Base-by-base conservation (phyloP, 37 sponge, comb jelly and placozoan genomes). In the Cladorhizidae sp. region DNA sequence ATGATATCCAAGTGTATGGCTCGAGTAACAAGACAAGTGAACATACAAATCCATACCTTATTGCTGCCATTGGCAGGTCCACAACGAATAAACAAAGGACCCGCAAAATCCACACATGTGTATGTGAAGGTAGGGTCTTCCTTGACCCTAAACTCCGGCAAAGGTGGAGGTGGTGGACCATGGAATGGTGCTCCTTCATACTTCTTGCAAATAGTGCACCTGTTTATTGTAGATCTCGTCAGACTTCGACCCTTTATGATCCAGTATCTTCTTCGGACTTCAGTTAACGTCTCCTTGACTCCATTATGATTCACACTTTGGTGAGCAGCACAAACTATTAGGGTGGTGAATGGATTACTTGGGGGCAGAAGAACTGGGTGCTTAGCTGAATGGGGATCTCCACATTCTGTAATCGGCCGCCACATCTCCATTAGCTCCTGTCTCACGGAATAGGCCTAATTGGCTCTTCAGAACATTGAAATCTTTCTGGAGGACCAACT, bases 301-400 rank as follows among this genome's bases (percentile, higher is more conserved):
- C 73, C 78, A 64, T 72, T 58, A 28, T 85, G 86, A 58, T 40
- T 41, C 22, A 85, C 73, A 23, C 86, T 31, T 31, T 71, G 52
- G 43, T 85, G 86, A 12, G 65, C 43, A 20, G 71, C 62, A 15
- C 62, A 45, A 12, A 85, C 45, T 6, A 72, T 40, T 55, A 85
- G 57, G 29, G 40, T 42, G 20, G 85, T 84, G 31, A 84, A 23
- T 37, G 31, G 79, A 54, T 85, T 79, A 23, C 70, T 22, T 21
- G 17, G 57, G 55, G 42, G 59, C 22, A 85, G 72, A 41, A 85
- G 57, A 21, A 76, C 50, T 17, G 85, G 85, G 40, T 83, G 84
- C 40, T 75, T n/a, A n/a, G n/a, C n/a, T n/a, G n/a, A n/a, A n/a
- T n/a, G n/a, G n/a, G n/a, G n/a, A n/a, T n/a, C n/a, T n/a, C n/a